These are phyloP conservation scores for Eumerus sabulonum DNA, from an alignment of 2,888 invertebrate species.

Conservation along the genomic window DNA sequence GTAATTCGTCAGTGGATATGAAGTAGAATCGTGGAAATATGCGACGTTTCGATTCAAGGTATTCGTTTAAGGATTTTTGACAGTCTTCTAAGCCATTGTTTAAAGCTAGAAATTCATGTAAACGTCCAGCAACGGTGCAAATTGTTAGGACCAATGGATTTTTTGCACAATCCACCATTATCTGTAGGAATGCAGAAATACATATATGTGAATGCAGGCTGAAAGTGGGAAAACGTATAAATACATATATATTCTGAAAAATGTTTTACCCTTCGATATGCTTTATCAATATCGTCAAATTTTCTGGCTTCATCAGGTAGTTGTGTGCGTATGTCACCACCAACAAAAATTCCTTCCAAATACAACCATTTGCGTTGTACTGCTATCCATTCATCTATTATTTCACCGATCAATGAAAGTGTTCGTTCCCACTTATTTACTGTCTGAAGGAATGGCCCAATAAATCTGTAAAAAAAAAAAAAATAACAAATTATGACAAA, in stretches of 20 bases:
- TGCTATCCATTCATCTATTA: slow-evolving; percentile 92
- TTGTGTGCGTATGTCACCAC: slow-evolving; percentile 91
- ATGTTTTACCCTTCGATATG: slow-evolving; percentile 86
- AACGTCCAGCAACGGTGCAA: slow-evolving; percentile 86
- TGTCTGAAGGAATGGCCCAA: slow-evolving; percentile 90
- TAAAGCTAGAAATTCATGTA: slow-evolving; percentile 87
- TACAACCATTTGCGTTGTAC: slow-evolving; percentile 95
- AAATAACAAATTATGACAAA: too few relatives aligned
- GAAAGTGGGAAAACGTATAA: too few relatives aligned
- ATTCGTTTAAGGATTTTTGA: slow-evolving; percentile 94
- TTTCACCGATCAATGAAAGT: slow-evolving; percentile 89
- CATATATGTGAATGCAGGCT: too few relatives aligned
- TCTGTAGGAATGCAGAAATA: too few relatives aligned
- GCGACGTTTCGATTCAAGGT: slow-evolving; percentile 91
- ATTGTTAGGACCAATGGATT: slow-evolving; percentile 89
- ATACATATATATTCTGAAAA: slow-evolving; percentile 16
- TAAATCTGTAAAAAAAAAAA: slow-evolving; percentile 82
- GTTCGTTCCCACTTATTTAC: slow-evolving; percentile 93
- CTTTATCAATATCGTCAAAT: slow-evolving; percentile 92
- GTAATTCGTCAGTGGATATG: slow-evolving; percentile 94
- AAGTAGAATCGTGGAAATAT: slow-evolving; percentile 96
- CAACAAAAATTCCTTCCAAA: slow-evolving; percentile 94
- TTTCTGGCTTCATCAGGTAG: slow-evolving; percentile 93
- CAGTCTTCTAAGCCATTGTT: slow-evolving; percentile 90
- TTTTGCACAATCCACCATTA: slow-evolving; percentile 91